Conservation (phyloP, 2,113 vertebrate species). For the Spheniscus mendiculus region DNA sequence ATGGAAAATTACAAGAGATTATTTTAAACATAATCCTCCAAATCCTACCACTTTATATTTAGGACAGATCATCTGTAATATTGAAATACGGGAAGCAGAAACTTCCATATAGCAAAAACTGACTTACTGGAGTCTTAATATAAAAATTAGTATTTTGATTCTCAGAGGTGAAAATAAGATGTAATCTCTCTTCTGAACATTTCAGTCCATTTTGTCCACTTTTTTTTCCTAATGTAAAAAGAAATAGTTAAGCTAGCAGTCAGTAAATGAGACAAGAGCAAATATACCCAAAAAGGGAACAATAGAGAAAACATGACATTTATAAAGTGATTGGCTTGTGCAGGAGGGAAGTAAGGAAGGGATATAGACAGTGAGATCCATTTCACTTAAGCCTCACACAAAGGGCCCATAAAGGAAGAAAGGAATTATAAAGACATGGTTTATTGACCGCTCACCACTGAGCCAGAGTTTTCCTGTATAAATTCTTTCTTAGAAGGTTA, state of each 20-base stretch:
- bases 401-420: constrained; percentile 29
- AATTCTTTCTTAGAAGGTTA: constrained; percentile 39
- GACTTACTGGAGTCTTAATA: neutral
- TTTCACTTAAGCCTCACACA: constrained; percentile 52
- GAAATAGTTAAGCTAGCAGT: neutral
- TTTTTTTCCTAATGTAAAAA: neutral
- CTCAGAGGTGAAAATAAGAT: neutral
- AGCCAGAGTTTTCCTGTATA: constrained; percentile 19
- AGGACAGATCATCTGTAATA: neutral
- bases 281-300: neutral
- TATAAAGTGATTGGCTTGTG: neutral
- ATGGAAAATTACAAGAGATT: neutral
- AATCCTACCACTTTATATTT: neutral
- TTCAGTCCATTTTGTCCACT: neutral
- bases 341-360: neutral
- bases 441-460: constrained; percentile 43
- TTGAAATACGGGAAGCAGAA: neutral
- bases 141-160: neutral
- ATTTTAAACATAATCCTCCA: neutral
- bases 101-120: neutral
- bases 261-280: neutral
- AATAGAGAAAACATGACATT: constrained; percentile 13
- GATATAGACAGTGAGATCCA: constrained; percentile 7
- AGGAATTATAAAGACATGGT: constrained; percentile 44
- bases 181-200: neutral